Percentiles rank a stretch among this genome's conserved stretches.
Conservation (phyloP, 2,113 vertebrate genomes). For the Lagenorhynchus albirostris region DNA sequence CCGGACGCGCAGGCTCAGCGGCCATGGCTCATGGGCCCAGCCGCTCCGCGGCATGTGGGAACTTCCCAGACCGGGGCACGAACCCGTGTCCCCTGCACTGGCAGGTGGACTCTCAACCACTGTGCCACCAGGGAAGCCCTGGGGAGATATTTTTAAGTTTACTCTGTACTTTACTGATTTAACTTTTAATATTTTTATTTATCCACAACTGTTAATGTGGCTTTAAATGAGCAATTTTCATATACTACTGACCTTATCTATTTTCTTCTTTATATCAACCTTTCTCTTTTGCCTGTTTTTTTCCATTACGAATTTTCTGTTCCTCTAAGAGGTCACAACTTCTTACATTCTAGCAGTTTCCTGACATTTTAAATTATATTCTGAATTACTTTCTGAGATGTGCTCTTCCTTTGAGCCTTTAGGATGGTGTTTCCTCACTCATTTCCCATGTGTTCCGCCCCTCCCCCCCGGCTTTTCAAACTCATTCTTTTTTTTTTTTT, state of each 20-base stretch:
- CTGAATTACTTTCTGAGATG: neutral
- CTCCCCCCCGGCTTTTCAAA: fast-evolving
- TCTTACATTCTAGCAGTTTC: neutral
- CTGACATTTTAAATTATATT: neutral
- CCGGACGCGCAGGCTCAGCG: too few relatives aligned
- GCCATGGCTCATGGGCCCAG: too few relatives aligned
- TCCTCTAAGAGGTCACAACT: slow-evolving; percentile 13
- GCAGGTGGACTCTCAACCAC: too few relatives aligned
- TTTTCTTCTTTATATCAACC: neutral
- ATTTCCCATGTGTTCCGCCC: too few relatives aligned
- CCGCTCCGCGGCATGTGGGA: too few relatives aligned
- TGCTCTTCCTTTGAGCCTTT: neutral
- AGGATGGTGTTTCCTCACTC: neutral
- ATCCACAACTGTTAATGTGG: neutral
- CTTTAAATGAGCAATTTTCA: neutral
- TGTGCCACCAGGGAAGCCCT: too few relatives aligned
- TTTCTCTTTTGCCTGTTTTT: slow-evolving; percentile 23
- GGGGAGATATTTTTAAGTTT: neutral
- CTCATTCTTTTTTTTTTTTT: neutral
- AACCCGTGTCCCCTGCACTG: too few relatives aligned
- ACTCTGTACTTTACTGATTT: neutral
- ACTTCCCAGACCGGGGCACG: too few relatives aligned
- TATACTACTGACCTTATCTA: neutral
- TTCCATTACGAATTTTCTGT: slow-evolving; percentile 21
- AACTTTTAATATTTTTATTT: neutral